Conservation (phyloP, 1,140 invertebrate species). For the Diachasma alloeum region DNA sequence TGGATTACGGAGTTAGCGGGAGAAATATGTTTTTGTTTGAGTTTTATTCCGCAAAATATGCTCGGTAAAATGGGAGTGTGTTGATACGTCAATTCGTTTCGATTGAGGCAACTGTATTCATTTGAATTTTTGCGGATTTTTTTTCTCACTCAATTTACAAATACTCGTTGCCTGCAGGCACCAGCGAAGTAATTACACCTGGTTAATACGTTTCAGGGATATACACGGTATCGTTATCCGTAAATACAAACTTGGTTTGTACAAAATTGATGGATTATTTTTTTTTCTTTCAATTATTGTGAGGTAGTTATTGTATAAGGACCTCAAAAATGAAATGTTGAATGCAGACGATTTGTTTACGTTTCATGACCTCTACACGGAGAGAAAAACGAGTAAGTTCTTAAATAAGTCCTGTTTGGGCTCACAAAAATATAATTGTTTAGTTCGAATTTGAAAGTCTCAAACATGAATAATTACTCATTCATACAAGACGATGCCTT, state of each 20-base stretch:
- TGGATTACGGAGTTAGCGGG: neutral
- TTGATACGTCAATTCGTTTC: neutral
- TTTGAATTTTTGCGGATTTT: neutral
- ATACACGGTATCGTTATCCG: neutral
- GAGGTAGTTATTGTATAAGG: neutral
- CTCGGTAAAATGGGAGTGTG: neutral
- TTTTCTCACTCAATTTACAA: neutral
- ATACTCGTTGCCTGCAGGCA: neutral
- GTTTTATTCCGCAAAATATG: neutral
- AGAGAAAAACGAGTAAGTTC: too few species aligned
- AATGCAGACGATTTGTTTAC: too few species aligned
- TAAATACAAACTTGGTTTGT: neutral
- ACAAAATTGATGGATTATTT: neutral
- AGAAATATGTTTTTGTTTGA: neutral
- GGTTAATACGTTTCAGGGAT: neutral
- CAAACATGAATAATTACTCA: too few species aligned
- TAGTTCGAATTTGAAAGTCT: too few species aligned
- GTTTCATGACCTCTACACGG: too few species aligned
- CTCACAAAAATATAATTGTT: too few species aligned
- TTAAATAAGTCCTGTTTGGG: too few species aligned
- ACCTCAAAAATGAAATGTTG: too few species aligned
- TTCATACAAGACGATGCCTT: too few species aligned
- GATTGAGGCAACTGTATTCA: neutral
- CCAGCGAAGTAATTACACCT: neutral
- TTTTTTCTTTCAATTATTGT: neutral